Evolutionary conservation across 1,140 invertebrate genomes (phyloP).

Genomic region (Atta cephalotes): DNA sequence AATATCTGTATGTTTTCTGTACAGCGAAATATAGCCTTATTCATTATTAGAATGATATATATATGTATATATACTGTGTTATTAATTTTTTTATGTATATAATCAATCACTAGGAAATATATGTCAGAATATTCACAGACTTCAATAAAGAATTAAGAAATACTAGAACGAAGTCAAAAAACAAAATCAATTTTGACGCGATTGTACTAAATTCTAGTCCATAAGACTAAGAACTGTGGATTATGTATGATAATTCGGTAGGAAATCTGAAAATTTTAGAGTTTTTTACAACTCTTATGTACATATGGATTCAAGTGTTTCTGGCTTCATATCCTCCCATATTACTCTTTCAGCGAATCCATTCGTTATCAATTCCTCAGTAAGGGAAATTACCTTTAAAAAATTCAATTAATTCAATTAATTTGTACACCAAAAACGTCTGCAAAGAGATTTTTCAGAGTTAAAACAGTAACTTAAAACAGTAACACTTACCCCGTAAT

Average conservation of each 20-base stretch:
- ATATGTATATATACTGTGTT: slow-evolving; percentile 1
- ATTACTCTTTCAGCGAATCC: slow-evolving; percentile 76
- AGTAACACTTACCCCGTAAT: slow-evolving; percentile 80
- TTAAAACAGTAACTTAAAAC: neutral
- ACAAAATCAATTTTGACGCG: slow-evolving; percentile 44
- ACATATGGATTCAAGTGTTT: slow-evolving; percentile 59
- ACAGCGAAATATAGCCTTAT: slow-evolving; percentile 11
- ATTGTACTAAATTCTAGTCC: slow-evolving; percentile 29
- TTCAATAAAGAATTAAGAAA: slow-evolving; percentile 17
- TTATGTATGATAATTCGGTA: slow-evolving; percentile 18
- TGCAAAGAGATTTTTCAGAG: neutral
- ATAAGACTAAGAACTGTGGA: slow-evolving; percentile 40
- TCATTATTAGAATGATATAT: neutral
- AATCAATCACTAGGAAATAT: neutral
- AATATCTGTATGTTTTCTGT: slow-evolving; percentile 4
- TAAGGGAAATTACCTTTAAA: slow-evolving; percentile 81
- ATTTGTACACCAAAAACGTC: neutral
- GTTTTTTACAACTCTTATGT: slow-evolving; percentile 48
- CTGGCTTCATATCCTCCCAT: slow-evolving; percentile 8
- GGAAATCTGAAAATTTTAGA: slow-evolving; percentile 42
- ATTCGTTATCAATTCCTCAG: slow-evolving; percentile 82
- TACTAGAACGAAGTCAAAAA: slow-evolving; percentile 15
- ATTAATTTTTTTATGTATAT: slow-evolving; percentile 14
- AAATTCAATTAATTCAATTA: neutral
- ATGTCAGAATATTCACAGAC: slow-evolving; percentile 25